Evolutionary conservation across 2,888 invertebrate species (phyloP), one percentile per base, ranked within the genome.

Genomic region (Laspeyria flexula): DNA sequence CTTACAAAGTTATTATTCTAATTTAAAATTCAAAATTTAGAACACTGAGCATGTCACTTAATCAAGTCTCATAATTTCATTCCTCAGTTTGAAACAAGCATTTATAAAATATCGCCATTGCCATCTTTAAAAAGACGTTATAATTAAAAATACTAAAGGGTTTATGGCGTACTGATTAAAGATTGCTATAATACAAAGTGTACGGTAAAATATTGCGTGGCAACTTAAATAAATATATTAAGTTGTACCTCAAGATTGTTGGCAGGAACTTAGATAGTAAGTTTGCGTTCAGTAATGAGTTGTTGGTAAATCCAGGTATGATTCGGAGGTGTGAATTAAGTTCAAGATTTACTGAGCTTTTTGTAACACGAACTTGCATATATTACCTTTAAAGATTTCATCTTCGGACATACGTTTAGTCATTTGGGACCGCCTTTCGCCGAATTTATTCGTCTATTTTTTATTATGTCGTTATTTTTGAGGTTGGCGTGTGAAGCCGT

Each of bases 181-280:
- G 76, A 78, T 79, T 73, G 69, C 59, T 54, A 62, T 70, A 71
- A 71, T 65, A 63, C 62, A 56, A 59, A 5, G 64, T 67, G 65
- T 67, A 56, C 58, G 55, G 49, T 51, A 52, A 74, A 64, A 64
- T 67, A 78, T 73, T 71, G 65, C 65, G 55, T 56, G 48, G 43
- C 16, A 21, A 38, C 45, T 59, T 55, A 63, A 63, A 71, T 65
- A 68, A 64, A 65, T 58, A 49, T 65, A 34, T 38, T 44, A 55
- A 65, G 43, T 41, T 44, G 33, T 30, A 38, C 41, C 18, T 35
- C 11, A 40, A 46, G 68, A 67, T 66, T 47, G 54, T 53, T 38
- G 7, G 7, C 59, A 67, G 59, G 52, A 67, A 55, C 48, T 23
- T 43, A 46, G 63, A 67, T 66, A 62, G 18, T 13, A 27, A 16